phyloP scores from a whole-genome alignment of 2,888 invertebrate species.

The Cosmopolites sordidus region DNA sequence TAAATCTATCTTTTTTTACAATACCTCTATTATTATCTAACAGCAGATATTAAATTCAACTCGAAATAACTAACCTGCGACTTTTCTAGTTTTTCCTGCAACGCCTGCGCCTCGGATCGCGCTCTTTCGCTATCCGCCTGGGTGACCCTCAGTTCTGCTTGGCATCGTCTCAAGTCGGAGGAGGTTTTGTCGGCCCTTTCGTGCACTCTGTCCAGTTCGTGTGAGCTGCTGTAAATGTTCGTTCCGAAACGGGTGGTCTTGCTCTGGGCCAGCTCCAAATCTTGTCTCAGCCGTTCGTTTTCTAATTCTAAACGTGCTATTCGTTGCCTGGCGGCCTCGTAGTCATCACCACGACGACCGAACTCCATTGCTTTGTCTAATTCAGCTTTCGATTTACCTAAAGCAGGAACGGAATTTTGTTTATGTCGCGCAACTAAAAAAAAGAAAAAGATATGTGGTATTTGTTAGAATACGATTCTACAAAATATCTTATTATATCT shows the following conservation, averaged over 20 bases:
- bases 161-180: slow-evolving; percentile 79
- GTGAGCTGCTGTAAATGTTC: slow-evolving; percentile 67
- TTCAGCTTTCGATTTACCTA: slow-evolving; percentile 89
- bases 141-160: slow-evolving; percentile 86
- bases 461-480: no score
- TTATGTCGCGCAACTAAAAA: no score
- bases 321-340: slow-evolving; percentile 80
- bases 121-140: slow-evolving; percentile 88
- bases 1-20: no score
- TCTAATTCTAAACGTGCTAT: slow-evolving; percentile 82
- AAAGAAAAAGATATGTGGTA: no score
- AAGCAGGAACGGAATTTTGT: no score
- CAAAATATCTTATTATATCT: no score
- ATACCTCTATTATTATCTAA: no score
- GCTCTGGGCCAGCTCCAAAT: slow-evolving; percentile 57
- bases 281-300: slow-evolving; percentile 82
- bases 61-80: slow-evolving; percentile 66
- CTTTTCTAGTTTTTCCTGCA: slow-evolving; percentile 91
- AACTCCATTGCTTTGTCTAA: slow-evolving; percentile 88
- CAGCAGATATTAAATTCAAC: no score
- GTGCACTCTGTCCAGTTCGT: slow-evolving; percentile 74
- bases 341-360: slow-evolving; percentile 83
- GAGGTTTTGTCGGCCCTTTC: slow-evolving; percentile 83
- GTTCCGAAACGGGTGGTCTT: slow-evolving; percentile 81
- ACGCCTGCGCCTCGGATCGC: slow-evolving; percentile 72